phyloP scores from a whole-genome alignment of 1,140 invertebrate species.

The Stenopsyche tienmushanensis region DNA sequence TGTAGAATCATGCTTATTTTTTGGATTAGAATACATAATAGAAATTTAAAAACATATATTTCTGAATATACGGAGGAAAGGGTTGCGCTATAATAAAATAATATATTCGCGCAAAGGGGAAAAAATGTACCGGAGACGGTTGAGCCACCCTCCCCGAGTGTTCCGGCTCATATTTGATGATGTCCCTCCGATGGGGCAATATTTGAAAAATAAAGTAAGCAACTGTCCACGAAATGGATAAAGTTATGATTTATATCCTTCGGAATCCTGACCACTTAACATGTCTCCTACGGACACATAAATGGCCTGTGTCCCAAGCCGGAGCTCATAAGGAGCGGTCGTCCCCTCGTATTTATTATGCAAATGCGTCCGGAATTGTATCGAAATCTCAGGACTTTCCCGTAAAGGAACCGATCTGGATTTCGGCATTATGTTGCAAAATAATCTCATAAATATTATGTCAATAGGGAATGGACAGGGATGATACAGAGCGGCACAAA shows the following conservation, averaged over 20 bases:
- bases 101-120: too few relatives aligned
- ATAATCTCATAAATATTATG: slow-evolving; percentile 42
- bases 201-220: slow-evolving; percentile 1
- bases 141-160: too few relatives aligned
- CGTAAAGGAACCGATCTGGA: slow-evolving; percentile 20
- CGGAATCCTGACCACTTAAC: slow-evolving; percentile 35
- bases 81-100: too few relatives aligned
- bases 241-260: slow-evolving; percentile 32
- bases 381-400: slow-evolving; percentile 23
- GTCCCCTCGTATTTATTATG: slow-evolving; percentile 38
- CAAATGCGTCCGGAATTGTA: slow-evolving; percentile 33
- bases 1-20: too few relatives aligned
- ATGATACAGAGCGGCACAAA: slow-evolving; percentile 4
- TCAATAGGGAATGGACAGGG: slow-evolving; percentile 35
- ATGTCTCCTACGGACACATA: slow-evolving; percentile 25
- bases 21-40: too few relatives aligned
- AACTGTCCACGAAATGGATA: slow-evolving; percentile 9
- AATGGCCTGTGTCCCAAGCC: slow-evolving; percentile 15
- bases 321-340: neutral
- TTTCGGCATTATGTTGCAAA: slow-evolving; percentile 14
- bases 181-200: neutral
- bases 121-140: too few relatives aligned
- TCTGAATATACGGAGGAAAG: too few relatives aligned
- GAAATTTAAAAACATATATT: too few relatives aligned
- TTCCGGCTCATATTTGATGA: too few relatives aligned